These are phyloP conservation scores for Pelusios castaneus DNA, from an alignment of 2,113 vertebrate genomes.

Conservation along the genomic window DNA sequence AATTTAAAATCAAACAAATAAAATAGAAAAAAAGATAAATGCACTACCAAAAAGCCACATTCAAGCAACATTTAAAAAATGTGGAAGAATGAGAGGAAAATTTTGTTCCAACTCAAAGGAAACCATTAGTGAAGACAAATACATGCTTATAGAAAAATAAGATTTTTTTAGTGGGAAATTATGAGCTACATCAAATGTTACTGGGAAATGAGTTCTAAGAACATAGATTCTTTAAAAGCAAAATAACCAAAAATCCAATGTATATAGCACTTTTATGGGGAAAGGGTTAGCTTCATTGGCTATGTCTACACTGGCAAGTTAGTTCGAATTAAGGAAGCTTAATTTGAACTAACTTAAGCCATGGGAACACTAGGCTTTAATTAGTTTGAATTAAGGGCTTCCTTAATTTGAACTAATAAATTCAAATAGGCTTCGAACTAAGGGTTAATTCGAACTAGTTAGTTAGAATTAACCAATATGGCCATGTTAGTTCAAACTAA, in stretches of 20 bases:
- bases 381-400: no score
- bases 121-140: neutral
- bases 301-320: no score
- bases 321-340: no score
- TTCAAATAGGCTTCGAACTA: no score
- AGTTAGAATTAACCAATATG: no score
- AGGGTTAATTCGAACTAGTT: no score
- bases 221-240: neutral
- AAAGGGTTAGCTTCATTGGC: neutral
- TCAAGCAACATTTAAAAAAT: neutral
- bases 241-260: neutral
- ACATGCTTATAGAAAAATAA: neutral
- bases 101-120: neutral
- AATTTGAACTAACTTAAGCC: no score
- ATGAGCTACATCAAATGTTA: neutral
- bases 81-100: neutral
- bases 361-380: no score
- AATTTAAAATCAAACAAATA: neutral
- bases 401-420: no score
- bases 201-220: neutral
- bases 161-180: neutral
- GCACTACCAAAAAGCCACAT: neutral
- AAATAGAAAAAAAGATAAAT: neutral
- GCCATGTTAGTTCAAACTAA: no score
- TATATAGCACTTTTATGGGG: accelerated